Percentiles rank a stretch among this genome's conserved stretches.
Conservation (phyloP, 2,113 vertebrate species). For the Origma solitaria region DNA sequence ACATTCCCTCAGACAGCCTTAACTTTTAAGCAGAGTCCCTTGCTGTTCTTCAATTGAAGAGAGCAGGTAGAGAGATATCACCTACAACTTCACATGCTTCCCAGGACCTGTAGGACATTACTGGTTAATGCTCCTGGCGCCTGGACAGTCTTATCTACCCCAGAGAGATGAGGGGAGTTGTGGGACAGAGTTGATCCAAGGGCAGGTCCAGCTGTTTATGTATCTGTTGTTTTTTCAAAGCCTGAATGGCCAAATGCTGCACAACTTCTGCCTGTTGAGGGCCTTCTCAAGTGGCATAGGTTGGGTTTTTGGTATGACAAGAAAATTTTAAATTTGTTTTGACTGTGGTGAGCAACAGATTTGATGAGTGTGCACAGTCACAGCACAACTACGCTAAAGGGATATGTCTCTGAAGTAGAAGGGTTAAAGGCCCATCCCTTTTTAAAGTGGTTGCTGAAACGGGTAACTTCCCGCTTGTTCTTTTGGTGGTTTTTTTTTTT, state of each 20-base stretch:
- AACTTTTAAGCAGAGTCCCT: neutral
- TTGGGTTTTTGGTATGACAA: neutral
- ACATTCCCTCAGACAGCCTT: neutral
- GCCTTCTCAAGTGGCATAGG: neutral
- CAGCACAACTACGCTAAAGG: neutral
- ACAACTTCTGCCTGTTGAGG: neutral
- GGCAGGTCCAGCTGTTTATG: neutral
- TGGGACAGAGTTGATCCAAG: neutral
- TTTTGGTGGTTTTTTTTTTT: too few relatives aligned
- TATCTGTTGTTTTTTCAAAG: neutral
- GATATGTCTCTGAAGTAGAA: neutral
- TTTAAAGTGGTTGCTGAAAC: neutral
- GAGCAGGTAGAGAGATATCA: neutral
- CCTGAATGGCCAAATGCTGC: neutral
- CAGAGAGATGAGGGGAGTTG: accelerated
- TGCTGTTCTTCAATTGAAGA: neutral
- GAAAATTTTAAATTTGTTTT: neutral
- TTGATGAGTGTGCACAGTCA: neutral
- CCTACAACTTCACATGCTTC: neutral
- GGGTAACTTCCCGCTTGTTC: neutral
- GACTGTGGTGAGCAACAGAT: neutral
- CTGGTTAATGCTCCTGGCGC: neutral
- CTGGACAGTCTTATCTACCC: neutral
- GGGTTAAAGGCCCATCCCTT: neutral
- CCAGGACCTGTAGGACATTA: neutral